Evolutionary conservation across 1,140 invertebrate species (phyloP), one percentile per base, ranked within the genome.

Genomic region (Macrobrachium nipponense): DNA sequence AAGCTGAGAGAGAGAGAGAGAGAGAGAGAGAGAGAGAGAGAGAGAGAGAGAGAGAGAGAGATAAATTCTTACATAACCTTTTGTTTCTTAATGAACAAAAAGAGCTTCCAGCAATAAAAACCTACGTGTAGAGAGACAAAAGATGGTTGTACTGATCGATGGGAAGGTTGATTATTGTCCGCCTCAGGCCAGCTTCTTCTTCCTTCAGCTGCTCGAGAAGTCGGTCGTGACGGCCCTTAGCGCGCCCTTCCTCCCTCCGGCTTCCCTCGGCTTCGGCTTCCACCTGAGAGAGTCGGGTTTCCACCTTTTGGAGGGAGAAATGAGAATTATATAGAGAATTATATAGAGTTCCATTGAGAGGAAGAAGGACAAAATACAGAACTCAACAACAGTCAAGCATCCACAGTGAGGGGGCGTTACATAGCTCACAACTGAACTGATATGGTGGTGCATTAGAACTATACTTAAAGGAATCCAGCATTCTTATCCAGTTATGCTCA

Each of bases 91-190:
- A 18, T 18, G 0, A 18, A 11, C n/a, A 23, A 27, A 66, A 44
- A 80, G 60, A 18, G 27, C 20, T 70, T 17, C 5, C 4, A 36
- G 7, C n/a, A 15, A 73, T 5, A 36, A 10, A 17, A 23, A 7
- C 70, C 43, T 23, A 86, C 83, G 66, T 86, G 60, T 86, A 86
- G 0, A 86, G 62, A 5, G 66, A n/a, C 58, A 86, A 36, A n/a
- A 86, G 83, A 36, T 80, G 51, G 58, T 86, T 86, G 77, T 86
- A 86, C 77, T 86, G 83, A n/a, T 86, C 83, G n/a, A 86, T 86
- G 23, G 83, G 83, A 15, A 86, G 83, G 66, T 86, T 86, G 18
- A 86, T 86, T 7, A 86, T 44, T 5, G 83, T 76, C 36, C 83
- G 61, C 0, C 66, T 27, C n/a, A 86, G 59, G 6, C 20, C 83